Percentiles rank a stretch among this genome's conserved stretches.
Evolutionary conservation across 2,113 vertebrate genomes (phyloP).

Genomic region (Sclerurus mexicanus): DNA sequence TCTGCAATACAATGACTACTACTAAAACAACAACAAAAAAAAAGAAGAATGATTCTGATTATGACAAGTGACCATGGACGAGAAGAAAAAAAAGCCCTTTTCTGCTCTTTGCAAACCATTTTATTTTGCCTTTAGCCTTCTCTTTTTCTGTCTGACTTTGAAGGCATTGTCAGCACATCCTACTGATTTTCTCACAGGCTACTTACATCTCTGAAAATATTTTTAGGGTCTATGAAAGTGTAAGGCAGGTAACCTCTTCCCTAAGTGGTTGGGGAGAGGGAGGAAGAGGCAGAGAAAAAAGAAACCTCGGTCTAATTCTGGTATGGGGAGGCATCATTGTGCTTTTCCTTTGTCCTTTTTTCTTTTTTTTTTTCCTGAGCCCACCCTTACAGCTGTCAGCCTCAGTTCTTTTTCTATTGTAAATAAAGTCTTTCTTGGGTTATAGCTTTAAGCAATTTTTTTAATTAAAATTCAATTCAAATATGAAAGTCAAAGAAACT

Average conservation of each 20-base stretch:
- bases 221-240: conserved; percentile 49
- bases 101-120: background rate
- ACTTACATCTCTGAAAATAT: conserved; percentile 54
- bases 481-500: conserved; percentile 64
- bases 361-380: background rate
- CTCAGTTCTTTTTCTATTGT: conserved; percentile 23
- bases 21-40: background rate
- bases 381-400: conserved; percentile 9
- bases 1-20: background rate
- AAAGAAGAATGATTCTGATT: background rate
- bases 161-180: conserved; percentile 8
- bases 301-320: conserved; percentile 11
- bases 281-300: background rate
- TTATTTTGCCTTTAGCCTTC: conserved; percentile 16
- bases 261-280: background rate
- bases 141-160: conserved; percentile 3
- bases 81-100: background rate
- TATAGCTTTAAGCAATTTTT: conserved; percentile 46
- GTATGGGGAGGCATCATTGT: background rate
- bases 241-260: conserved; percentile 43
- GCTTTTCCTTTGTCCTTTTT: background rate
- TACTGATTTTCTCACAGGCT: conserved; percentile 38
- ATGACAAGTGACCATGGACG: background rate
- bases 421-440: conserved; percentile 58
- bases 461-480: conserved; percentile 61